Percentiles rank a stretch among this genome's conserved stretches.
Conservation (phyloP, 2,113 vertebrate species). For the Rhynchopsitta pachyrhyncha region DNA sequence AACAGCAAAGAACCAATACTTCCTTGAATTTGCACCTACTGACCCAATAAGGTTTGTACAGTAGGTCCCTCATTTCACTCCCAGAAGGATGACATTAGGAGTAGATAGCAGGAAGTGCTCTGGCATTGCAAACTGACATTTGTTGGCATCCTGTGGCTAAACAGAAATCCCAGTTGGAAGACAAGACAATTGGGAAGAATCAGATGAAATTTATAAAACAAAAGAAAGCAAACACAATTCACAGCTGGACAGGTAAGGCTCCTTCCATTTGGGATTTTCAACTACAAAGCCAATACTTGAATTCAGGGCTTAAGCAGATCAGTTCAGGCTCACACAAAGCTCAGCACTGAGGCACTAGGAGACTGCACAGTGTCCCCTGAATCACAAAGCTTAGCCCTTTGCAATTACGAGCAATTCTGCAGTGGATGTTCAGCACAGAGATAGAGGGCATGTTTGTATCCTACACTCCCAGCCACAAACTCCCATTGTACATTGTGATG, state of each 20-base stretch:
- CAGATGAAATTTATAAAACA: not conserved
- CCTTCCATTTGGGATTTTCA: not conserved
- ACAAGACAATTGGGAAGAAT: not conserved
- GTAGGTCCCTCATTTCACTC: not conserved
- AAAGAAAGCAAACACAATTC: not conserved
- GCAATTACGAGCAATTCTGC: not conserved
- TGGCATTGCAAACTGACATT: not conserved
- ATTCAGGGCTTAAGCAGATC: not conserved
- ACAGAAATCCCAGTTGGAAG: not conserved
- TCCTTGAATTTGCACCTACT: not conserved
- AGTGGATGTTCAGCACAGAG: not conserved
- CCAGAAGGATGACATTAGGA: not conserved
- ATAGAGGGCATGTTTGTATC: not conserved
- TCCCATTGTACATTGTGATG: fast-evolving
- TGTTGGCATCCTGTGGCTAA: not conserved
- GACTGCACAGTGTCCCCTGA: not conserved
- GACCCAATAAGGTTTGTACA: not conserved
- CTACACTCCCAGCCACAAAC: not conserved
- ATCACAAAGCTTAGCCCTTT: not conserved
- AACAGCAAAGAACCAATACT: not conserved
- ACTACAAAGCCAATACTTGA: not conserved
- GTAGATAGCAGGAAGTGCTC: not conserved
- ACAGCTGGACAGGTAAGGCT: not conserved
- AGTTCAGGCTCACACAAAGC: not conserved
- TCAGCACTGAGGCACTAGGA: not conserved